phyloP scores from a whole-genome alignment of 2,888 invertebrate species.

The Limnephilus rhombicus region DNA sequence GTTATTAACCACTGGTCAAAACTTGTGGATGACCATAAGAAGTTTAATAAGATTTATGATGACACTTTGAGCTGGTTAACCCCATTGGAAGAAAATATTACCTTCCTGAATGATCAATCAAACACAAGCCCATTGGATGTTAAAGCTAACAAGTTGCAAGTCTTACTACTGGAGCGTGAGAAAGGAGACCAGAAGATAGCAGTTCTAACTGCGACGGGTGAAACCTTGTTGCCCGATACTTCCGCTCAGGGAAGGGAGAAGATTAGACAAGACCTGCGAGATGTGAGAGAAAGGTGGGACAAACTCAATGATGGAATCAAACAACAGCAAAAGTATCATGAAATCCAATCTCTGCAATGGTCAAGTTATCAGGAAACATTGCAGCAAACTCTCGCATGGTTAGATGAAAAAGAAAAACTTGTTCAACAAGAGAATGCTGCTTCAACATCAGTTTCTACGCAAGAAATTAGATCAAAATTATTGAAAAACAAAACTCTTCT shows the following conservation, averaged over 20 bases:
- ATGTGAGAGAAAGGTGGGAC: slow-evolving; percentile 92
- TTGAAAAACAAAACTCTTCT: slow-evolving; percentile 91
- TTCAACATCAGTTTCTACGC: slow-evolving; percentile 83
- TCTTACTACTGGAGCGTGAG: slow-evolving; percentile 87
- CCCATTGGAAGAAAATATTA: slow-evolving; percentile 83
- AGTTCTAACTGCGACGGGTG: slow-evolving; percentile 86
- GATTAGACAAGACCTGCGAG: slow-evolving; percentile 90
- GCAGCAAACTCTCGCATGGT: slow-evolving; percentile 90
- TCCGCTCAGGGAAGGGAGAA: slow-evolving; percentile 93
- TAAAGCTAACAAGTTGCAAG: slow-evolving; percentile 83
- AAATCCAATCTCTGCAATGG: slow-evolving; percentile 89
- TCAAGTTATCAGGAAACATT: slow-evolving; percentile 91
- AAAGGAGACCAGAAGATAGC: slow-evolving; percentile 89
- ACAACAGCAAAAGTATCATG: slow-evolving; percentile 90
- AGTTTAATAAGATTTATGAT: slow-evolving; percentile 85
- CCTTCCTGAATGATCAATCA: slow-evolving; percentile 83
- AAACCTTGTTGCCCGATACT: slow-evolving; percentile 94
- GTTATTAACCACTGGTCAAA: slow-evolving; percentile 90
- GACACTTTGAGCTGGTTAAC: slow-evolving; percentile 88
- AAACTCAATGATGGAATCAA: slow-evolving; percentile 89
- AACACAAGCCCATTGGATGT: slow-evolving; percentile 78
- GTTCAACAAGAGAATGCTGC: slow-evolving; percentile 84
- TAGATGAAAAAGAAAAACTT: slow-evolving; percentile 89
- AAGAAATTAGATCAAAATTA: slow-evolving; percentile 90
- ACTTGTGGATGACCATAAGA: slow-evolving; percentile 89